Conservation (phyloP, 2,113 vertebrate species). For the Forbesichthys agassizii region DNA sequence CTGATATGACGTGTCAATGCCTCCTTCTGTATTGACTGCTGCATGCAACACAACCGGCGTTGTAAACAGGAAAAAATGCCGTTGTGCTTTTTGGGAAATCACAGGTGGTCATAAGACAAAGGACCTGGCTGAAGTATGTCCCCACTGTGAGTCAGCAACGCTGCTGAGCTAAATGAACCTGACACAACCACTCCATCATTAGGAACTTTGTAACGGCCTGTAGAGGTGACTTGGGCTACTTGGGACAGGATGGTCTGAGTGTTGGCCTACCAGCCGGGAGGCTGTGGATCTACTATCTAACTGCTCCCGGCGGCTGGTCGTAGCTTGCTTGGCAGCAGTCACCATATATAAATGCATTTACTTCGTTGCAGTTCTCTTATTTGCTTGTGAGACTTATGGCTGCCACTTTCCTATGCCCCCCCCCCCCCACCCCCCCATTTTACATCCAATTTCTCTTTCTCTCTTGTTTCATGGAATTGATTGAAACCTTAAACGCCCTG, state of each 20-base stretch:
- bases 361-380: neutral
- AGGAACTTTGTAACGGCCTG: constrained; percentile 15
- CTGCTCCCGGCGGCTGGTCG: no score
- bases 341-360: neutral
- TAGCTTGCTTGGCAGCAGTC: no score
- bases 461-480: constrained; percentile 64
- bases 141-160: constrained; percentile 38
- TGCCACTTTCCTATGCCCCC: constrained; percentile 15
- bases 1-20: constrained; percentile 43
- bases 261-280: no score
- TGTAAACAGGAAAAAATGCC: constrained; percentile 59
- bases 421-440: neutral
- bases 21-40: constrained; percentile 22
- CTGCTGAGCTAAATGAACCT: constrained; percentile 37
- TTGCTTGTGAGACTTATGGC: neutral
- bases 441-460: constrained; percentile 24
- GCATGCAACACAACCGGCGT: constrained; percentile 11
- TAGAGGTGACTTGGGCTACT: constrained; percentile 16
- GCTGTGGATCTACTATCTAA: no score
- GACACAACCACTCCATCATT: constrained; percentile 9
- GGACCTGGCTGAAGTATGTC: constrained; percentile 18
- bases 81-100: constrained; percentile 49
- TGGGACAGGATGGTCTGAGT: neutral
- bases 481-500: constrained; percentile 66
- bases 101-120: constrained; percentile 62